Evolutionary conservation across 1,140 invertebrate genomes (phyloP), one percentile per base, ranked within the genome.

Genomic region (Micrasema longulum): DNA sequence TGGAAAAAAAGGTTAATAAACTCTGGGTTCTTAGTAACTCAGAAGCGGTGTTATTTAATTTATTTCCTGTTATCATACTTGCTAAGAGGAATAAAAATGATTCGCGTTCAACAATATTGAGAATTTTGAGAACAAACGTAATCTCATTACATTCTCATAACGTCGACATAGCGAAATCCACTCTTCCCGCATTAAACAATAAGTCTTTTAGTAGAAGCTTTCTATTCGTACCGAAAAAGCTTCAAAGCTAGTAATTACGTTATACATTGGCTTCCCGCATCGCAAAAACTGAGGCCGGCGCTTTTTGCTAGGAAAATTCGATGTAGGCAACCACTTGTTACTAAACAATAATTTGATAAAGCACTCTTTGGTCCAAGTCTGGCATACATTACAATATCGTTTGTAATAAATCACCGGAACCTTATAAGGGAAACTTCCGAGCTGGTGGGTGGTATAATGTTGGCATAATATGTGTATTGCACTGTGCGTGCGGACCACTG

Each of bases 261-360:
- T 63, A 63, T 22, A 45, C 60, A 63, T 63, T 45, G 60, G 60
- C 20, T 63, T 47, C 26, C 38, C 60, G 38, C 60, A 31, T 63
- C 60, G 60, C 60, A 63, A 63, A 63, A 63, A 63, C 55, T n/a
- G 18, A 20, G 16, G 12, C 12, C 31, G 16, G 41, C 16, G 38
- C 60, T 45, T 63, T 63, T 47, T 47, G 60, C 41, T 16, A 12
- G 6, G 38, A 45, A 63, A 63, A 63, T 63, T 63, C 60, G 23
- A 45, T 63, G 38, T 23, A 45, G 41, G 38, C 20, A 63, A 63
- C 60, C 60, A 63, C 41, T 47, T 63, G 60, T 63, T 47, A 63
- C 43, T 16, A 63, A 47, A 63, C 22, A 63, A 63, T 63, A 63
- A 63, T 63, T 63, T 63, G 60, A 63, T 63, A 63, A 63, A 47